Percentiles rank a stretch among this genome's conserved stretches.
Evolutionary conservation across 1,140 invertebrate genomes (phyloP).

Genomic region (Scaptomyza graminum): DNA sequence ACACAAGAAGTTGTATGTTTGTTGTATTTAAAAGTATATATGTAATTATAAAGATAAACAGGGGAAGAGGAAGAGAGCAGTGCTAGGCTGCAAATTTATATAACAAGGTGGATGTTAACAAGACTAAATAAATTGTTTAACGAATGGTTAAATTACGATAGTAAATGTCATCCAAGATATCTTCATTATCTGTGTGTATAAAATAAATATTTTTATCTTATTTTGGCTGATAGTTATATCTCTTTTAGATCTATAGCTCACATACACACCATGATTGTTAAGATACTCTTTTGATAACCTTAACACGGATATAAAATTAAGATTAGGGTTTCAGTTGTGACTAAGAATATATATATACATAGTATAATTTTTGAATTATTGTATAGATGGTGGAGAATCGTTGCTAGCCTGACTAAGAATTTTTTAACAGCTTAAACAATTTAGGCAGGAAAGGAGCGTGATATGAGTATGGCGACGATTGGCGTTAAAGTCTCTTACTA

Average conservation of each 20-base stretch:
- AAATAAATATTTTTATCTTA: background rate
- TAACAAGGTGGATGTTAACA: background rate
- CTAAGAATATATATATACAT: no score
- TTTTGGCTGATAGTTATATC: background rate
- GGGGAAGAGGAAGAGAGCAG: background rate
- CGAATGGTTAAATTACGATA: background rate
- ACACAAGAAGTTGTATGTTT: slow-evolving; percentile 6
- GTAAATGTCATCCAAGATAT: background rate
- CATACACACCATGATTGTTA: no score
- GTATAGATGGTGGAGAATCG: no score
- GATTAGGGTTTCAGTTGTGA: no score
- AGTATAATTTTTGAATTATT: no score
- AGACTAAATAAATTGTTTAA: slow-evolving; percentile 8
- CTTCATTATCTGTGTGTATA: no score
- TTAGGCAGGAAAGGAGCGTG: no score
- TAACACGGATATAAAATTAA: no score
- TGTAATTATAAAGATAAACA: background rate
- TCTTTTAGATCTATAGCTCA: background rate
- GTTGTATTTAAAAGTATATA: background rate
- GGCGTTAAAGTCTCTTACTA: background rate
- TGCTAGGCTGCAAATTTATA: background rate
- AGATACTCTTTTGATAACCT: no score
- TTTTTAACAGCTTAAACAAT: no score
- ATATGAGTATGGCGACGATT: background rate
- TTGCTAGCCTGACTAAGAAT: no score